These are phyloP conservation scores for Platynereis dumerilii DNA, from an alignment of 2,888 invertebrate species.

Conservation along the genomic window DNA sequence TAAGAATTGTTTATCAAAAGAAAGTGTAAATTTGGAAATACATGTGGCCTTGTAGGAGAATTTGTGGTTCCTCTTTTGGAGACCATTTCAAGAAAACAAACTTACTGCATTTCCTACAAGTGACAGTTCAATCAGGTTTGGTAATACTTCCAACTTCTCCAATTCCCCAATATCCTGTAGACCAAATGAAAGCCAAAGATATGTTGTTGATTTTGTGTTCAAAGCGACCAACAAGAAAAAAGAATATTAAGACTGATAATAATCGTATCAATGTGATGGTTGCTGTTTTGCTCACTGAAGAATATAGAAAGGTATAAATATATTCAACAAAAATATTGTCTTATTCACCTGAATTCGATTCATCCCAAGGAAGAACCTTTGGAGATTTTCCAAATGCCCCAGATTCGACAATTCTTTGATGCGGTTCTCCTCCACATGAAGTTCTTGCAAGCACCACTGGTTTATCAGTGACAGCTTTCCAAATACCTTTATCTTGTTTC, in stretches of 20 bases:
- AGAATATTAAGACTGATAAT: neutral
- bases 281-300: no score
- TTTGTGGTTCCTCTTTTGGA: no score
- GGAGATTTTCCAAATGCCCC: slow-evolving; percentile 53
- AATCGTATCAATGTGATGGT: no score
- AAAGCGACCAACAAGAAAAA: neutral
- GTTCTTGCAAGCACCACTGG: slow-evolving; percentile 59
- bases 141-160: slow-evolving; percentile 56
- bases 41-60: no score
- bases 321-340: no score
- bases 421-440: slow-evolving; percentile 64
- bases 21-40: no score
- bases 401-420: slow-evolving; percentile 56
- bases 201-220: neutral
- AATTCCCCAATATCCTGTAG: slow-evolving; percentile 59
- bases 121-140: slow-evolving; percentile 58
- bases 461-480: slow-evolving; percentile 56
- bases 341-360: slow-evolving; percentile 62
- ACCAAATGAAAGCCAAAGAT: neutral
- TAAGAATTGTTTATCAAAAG: no score
- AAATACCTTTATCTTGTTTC: slow-evolving; percentile 61
- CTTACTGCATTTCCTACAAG: slow-evolving; percentile 62
- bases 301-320: no score
- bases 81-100: slow-evolving; percentile 25
- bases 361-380: slow-evolving; percentile 61